phyloP scores from a whole-genome alignment of 2,797 vertebrate genomes.

The Chiloscyllium punctatum region DNA sequence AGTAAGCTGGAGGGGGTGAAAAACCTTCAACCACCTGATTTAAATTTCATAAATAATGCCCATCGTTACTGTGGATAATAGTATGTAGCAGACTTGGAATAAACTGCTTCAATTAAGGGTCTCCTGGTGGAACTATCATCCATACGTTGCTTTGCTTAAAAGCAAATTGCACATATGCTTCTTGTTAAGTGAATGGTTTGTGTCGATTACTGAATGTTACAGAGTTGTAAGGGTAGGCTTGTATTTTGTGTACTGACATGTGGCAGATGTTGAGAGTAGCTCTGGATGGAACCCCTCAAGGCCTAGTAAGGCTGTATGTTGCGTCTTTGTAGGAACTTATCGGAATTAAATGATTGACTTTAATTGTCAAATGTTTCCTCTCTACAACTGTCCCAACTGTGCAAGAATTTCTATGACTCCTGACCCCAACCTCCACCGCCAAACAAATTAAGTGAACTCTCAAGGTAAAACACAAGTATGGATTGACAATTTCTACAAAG shows the following conservation, averaged over 20 bases:
- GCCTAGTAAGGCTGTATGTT: not conserved
- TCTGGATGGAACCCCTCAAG: slow-evolving; percentile 15
- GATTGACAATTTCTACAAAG: not conserved
- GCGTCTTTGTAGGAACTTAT: not conserved
- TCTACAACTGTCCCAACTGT: not conserved
- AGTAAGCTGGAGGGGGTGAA: not conserved
- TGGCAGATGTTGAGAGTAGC: slow-evolving; percentile 23
- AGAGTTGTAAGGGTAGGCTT: not conserved
- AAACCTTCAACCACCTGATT: slow-evolving; percentile 21
- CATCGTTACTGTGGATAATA: not conserved
- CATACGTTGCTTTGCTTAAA: slow-evolving; percentile 25
- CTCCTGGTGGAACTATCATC: slow-evolving; percentile 10
- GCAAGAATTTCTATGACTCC: not conserved
- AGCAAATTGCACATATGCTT: slow-evolving; percentile 33
- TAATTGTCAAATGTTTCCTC: not conserved
- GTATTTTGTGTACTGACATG: not conserved
- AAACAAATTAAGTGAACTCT: not conserved
- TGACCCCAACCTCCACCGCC: not conserved
- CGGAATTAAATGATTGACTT: not conserved
- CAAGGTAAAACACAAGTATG: not conserved
- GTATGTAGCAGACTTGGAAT: slow-evolving; percentile 25
- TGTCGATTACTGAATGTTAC: slow-evolving; percentile 2
- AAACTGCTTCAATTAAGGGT: slow-evolving; percentile 12
- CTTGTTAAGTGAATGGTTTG: slow-evolving; percentile 29
- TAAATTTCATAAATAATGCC: slow-evolving; percentile 22